phyloP scores from a whole-genome alignment of 2,113 vertebrate species.

The Nibea albiflora region DNA sequence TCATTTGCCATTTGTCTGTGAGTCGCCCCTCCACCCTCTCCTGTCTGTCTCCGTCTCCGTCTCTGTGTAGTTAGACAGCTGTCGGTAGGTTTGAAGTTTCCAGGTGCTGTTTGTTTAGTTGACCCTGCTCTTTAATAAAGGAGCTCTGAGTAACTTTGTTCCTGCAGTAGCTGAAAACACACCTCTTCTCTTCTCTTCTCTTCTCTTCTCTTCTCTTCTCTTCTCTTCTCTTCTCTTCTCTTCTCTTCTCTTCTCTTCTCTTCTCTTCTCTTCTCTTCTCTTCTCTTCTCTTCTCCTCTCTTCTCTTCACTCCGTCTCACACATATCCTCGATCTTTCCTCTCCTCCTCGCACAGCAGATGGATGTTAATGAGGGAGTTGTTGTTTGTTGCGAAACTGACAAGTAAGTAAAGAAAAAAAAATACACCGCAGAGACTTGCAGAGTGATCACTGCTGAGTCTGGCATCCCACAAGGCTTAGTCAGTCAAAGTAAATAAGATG shows the following conservation, averaged over 20 bases:
- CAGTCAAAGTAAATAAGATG: conserved; percentile 18
- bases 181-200: neutral
- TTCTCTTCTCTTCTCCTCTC: neutral
- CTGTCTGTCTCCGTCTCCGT: conserved; percentile 33
- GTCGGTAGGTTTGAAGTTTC: conserved; percentile 68
- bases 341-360: conserved; percentile 12
- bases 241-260: neutral
- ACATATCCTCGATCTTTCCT: conserved; percentile 24
- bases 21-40: conserved; percentile 13
- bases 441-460: conserved; percentile 13
- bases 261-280: conserved; percentile 12
- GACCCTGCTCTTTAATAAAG: conserved; percentile 62
- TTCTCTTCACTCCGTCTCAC: conserved; percentile 30
- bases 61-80: conserved; percentile 62
- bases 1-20: conserved; percentile 59
- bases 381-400: conserved; percentile 63
- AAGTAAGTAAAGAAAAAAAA: conserved; percentile 49
- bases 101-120: conserved; percentile 75
- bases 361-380: conserved; percentile 57
- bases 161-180: conserved; percentile 10
- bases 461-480: conserved; percentile 42
- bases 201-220: conserved; percentile 13
- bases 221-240: conserved; percentile 3
- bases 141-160: conserved; percentile 58
- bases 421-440: conserved; percentile 21